Base-by-base conservation (phyloP, 2,888 invertebrate species). In the Laothoe populi region DNA sequence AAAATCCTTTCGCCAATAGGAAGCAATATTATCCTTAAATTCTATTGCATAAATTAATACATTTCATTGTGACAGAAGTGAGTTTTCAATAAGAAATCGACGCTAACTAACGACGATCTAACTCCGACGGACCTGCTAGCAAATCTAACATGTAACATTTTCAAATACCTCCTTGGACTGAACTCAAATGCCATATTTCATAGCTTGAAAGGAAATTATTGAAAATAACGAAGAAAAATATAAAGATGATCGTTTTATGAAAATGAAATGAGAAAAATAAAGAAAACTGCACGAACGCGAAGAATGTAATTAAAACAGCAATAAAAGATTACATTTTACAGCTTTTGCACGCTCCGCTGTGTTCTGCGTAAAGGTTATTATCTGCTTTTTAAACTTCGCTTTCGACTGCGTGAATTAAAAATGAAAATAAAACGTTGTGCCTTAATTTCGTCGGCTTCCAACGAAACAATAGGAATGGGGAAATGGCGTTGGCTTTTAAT, bases 261-360 rank as follows among this genome's bases (percentile, higher is more conserved):
- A 78, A 78, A 72, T 72, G 70, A 75, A 82, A 82, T 72, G 74
- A 71, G 72, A 75, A 79, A 80, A 83, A 82, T 81, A 81, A 79
- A 77, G 77, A 74, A 82, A 82, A 70, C 74, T 69, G 67, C 67
- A 71, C 69, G 73, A 83, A 81, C 77, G 81, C 79, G 79, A 87
- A 85, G 85, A 88, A 87, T 87, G 87, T 84, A 88, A 90, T 90
- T 90, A 89, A 85, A 88, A 80, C 79, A 77, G 82, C 80, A 85
- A 88, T 87, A 86, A 89, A 87, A 82, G 81, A 79, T 80, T 81
- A 83, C 82, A 82, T 85, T 88, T 86, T 81, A 83, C 86, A 83
- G 84, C 83, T 78, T 81, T 82, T 80, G 76, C 81, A 82, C 82
- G 80, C 79, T 67, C 78, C 79, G 79, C 81, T 82, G 81, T 82